Base-by-base conservation (phyloP, 1,140 invertebrate genomes). In the Zelostemma sp. region DNA sequence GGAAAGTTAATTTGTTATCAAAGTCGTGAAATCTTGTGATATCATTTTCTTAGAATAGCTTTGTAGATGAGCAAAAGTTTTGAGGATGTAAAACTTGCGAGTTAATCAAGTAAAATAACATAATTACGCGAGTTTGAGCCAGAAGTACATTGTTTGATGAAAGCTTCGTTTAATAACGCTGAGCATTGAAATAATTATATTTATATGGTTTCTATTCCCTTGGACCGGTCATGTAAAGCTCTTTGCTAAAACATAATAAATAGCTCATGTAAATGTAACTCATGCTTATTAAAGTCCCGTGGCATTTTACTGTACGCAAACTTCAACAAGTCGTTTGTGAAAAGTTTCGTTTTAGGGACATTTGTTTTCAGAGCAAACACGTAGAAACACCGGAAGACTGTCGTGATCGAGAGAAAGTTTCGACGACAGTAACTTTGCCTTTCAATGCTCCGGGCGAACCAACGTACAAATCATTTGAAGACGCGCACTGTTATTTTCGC, bases 61-160 rank as follows among this genome's bases (percentile, higher is more conserved):
- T n/a, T n/a, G n/a, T n/a, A n/a, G n/a, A n/a, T n/a, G n/a, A n/a
- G n/a, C n/a, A n/a, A n/a, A n/a, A n/a, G n/a, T n/a, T n/a, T n/a
- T n/a, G n/a, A n/a, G n/a, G n/a, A n/a, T n/a, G 57, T 65, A 65
- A 64, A 70, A 70, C 61, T 70, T 70, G 56, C 45, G 65, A 70
- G 53, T 58, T 70, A 62, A 70, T 70, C 62, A 70, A 54, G 48
- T 66, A 45, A 58, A 70, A 70, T 65, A 61, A 59, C 62, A 49
- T 70, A n/a, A n/a, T n/a, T n/a, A n/a, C n/a, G n/a, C n/a, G n/a
- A n/a, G n/a, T n/a, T n/a, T n/a, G n/a, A n/a, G n/a, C n/a, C n/a
- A n/a, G n/a, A n/a, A n/a, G n/a, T n/a, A n/a, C n/a, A n/a, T 28
- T 28, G 8, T 28, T 28, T 28, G 25, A 66, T 62, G 54, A 66